A percentile compares a stretch with the other conserved stretches of the same genome.
These are phyloP conservation scores for Sarcophaga variegata DNA, from an alignment of 2,888 invertebrate species.

Conservation along the genomic window DNA sequence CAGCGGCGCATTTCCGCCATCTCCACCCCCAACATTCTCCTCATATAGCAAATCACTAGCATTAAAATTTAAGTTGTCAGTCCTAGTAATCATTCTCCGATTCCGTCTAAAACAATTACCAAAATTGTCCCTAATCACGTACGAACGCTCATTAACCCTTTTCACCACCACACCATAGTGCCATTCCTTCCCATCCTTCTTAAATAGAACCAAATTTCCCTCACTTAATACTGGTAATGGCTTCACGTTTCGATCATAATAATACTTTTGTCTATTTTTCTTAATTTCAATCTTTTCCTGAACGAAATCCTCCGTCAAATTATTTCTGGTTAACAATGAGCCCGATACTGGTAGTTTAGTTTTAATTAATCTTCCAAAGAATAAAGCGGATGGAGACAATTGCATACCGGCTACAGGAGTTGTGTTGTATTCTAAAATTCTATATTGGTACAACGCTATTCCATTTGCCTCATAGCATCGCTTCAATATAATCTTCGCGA, in stretches of 20 bases:
- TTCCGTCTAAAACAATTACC: neutral
- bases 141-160: constrained; percentile 16
- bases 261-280: constrained; percentile 64
- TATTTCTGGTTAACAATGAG: constrained; percentile 53
- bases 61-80: neutral
- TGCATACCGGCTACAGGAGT: constrained; percentile 27
- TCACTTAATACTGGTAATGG: constrained; percentile 52
- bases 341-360: constrained; percentile 62
- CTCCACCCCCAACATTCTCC: neutral
- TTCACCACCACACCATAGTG: constrained; percentile 59
- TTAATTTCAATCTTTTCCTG: constrained; percentile 59
- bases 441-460: constrained; percentile 13
- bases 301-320: constrained; percentile 36
- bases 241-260: constrained; percentile 61
- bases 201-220: constrained; percentile 67
- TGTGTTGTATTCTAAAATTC: constrained; percentile 34
- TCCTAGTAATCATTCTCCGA: constrained; percentile 1
- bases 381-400: constrained; percentile 42
- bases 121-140: no score
- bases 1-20: neutral
- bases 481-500: constrained; percentile 26
- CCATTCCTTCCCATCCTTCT: constrained; percentile 34
- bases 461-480: constrained; percentile 16
- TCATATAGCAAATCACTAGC: constrained; percentile 12
- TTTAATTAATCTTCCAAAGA: constrained; percentile 67